Percentiles rank a stretch among this genome's conserved stretches.
Conservation (phyloP, 2,888 invertebrate genomes). For the Ectropis crepuscularia region DNA sequence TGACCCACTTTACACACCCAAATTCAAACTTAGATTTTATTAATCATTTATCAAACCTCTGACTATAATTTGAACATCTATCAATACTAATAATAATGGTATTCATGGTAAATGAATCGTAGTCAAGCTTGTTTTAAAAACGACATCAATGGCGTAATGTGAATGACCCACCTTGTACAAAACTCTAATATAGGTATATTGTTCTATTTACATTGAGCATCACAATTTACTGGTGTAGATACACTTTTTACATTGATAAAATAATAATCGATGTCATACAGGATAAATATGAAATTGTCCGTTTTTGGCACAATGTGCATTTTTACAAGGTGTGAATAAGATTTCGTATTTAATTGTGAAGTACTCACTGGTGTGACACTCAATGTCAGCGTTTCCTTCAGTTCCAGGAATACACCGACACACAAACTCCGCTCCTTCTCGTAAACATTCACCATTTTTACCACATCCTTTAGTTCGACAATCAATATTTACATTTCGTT, state of each 20-base stretch:
- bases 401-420: constrained; percentile 92
- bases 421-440: constrained; percentile 92
- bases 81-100: constrained; percentile 13
- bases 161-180: constrained; percentile 18
- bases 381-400: constrained; percentile 88
- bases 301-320: constrained; percentile 65
- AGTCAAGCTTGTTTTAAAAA: constrained; percentile 12
- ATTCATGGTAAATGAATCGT: constrained; percentile 23
- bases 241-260: constrained; percentile 32
- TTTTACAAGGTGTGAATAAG: constrained; percentile 75
- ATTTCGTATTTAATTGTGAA: constrained; percentile 27
- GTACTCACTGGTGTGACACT: constrained; percentile 86
- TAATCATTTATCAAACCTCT: constrained; percentile 20
- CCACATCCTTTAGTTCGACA: constrained; percentile 94
- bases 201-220: constrained; percentile 54
- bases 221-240: constrained; percentile 32
- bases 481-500: constrained; percentile 86
- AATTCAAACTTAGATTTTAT: constrained; percentile 5
- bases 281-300: constrained; percentile 38
- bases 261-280: constrained; percentile 2
- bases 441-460: constrained; percentile 93
- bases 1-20: constrained; percentile 4
- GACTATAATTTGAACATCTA: constrained; percentile 4
- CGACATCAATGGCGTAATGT: constrained; percentile 11
- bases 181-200: constrained; percentile 34